Evolutionary conservation across 2,888 invertebrate species (phyloP), one percentile per base, ranked within the genome.

Genomic region (Geophilus truncorum): DNA sequence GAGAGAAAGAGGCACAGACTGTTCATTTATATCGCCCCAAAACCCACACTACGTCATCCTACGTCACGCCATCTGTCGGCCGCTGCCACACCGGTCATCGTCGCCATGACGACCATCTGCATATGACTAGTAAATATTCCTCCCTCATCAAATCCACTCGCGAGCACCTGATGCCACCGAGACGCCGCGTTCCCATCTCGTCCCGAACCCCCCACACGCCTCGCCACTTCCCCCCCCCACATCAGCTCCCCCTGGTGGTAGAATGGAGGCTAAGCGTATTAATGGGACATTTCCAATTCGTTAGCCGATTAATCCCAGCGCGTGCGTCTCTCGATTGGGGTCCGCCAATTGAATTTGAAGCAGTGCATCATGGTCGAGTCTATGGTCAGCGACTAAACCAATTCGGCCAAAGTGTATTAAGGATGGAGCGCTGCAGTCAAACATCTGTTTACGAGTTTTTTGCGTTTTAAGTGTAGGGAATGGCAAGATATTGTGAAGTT

Each of bases 211-310:
- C 36, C 36, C 36, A 1, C 40, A 40, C 10, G 12, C 15, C 40
- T 2, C 40, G 15, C 3, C 40, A 9, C 40, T 10, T n/a, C 40
- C 40, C 40, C 40, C 40, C 40, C 40, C 4, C 40, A 40, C 40
- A 40, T n/a, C 40, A 12, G 40, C 40, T 12, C 40, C 40, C 40
- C 40, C 40, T 40, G n/a, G 40, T 15, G 3, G 40, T n/a, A n/a
- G 40, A 40, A 70, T 21, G 30, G 77, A 77, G 23, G 79, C 23
- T 79, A 62, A 79, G 18, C 21, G 79, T 28, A 79, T 79, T 79
- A 79, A 79, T 62, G 25, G 79, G 79, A 79, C 79, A 79, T 79
- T 62, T 79, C 79, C 62, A 79, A 79, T 79, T 79, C 79, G 79
- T 79, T 79, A 79, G 62, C 28, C 79, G 79, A 51, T 79, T 79